phyloP scores from a whole-genome alignment of 2,113 vertebrate genomes.

The Myiopsitta monachus region DNA sequence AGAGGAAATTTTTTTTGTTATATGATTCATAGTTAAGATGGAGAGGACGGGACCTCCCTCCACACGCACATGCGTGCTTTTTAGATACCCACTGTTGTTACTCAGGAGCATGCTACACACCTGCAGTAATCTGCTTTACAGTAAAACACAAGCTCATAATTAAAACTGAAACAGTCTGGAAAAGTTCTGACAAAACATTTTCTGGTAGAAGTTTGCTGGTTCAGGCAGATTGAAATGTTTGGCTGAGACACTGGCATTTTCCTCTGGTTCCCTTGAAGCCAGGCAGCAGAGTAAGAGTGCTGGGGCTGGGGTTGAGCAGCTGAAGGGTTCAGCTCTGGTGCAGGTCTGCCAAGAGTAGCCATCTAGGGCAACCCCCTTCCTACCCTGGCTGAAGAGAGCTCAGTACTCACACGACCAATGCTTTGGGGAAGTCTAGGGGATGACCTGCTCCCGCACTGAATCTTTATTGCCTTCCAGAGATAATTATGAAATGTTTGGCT shows the following conservation, averaged over 20 bases:
- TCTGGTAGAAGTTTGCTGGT: neutral
- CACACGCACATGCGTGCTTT: neutral
- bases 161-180: neutral
- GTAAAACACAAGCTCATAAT: neutral
- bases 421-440: neutral
- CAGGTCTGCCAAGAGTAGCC: neutral
- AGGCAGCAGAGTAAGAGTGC: neutral
- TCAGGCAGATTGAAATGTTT: neutral
- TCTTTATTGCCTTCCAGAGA: neutral
- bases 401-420: neutral
- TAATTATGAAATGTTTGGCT: constrained; percentile 15
- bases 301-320: neutral
- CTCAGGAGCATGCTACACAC: neutral
- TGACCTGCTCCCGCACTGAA: neutral
- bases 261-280: neutral
- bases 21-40: neutral
- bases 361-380: neutral
- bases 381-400: neutral
- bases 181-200: neutral
- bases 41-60: neutral
- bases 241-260: neutral
- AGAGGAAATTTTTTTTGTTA: neutral
- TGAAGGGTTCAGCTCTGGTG: neutral
- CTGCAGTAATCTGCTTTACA: neutral
- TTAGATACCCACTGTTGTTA: neutral